phyloP scores from a whole-genome alignment of 2,797 vertebrate species.

The Aeoliscus strigatus region DNA sequence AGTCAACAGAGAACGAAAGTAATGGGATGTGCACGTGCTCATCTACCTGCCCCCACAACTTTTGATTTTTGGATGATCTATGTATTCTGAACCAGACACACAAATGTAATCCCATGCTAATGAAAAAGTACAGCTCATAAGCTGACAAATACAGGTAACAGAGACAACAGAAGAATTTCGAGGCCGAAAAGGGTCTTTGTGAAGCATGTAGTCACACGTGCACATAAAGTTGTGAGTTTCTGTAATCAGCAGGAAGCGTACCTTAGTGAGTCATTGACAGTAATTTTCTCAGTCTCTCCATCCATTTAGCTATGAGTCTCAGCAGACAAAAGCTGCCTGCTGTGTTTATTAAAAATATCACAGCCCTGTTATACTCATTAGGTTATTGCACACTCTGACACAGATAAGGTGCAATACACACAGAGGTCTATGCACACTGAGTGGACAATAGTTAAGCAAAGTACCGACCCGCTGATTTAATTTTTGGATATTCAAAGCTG shows the following conservation, averaged over 20 bases:
- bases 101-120: conserved; percentile 31
- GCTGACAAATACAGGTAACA: conserved; percentile 14
- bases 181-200: no score
- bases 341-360: conserved; percentile 76
- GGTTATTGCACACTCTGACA: conserved; percentile 53
- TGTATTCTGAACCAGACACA: conserved; percentile 7
- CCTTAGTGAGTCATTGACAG: conserved; percentile 58
- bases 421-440: conserved; percentile 1
- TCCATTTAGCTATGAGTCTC: conserved; percentile 61
- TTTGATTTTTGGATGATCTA: conserved; percentile 26
- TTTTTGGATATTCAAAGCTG: no score
- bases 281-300: no score
- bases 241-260: conserved; percentile 66
- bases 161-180: no score
- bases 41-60: conserved; percentile 4
- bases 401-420: conserved; percentile 12
- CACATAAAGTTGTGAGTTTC: conserved; percentile 29
- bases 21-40: conserved; percentile 34
- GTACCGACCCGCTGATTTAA: no score
- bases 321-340: conserved; percentile 62
- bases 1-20: conserved; percentile 38
- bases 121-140: conserved; percentile 57
- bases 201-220: conserved; percentile 5
- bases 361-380: conserved; percentile 65
- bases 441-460: conserved; percentile 7